Conservation (phyloP, 1,140 invertebrate genomes). For the Watersipora subatra region DNA sequence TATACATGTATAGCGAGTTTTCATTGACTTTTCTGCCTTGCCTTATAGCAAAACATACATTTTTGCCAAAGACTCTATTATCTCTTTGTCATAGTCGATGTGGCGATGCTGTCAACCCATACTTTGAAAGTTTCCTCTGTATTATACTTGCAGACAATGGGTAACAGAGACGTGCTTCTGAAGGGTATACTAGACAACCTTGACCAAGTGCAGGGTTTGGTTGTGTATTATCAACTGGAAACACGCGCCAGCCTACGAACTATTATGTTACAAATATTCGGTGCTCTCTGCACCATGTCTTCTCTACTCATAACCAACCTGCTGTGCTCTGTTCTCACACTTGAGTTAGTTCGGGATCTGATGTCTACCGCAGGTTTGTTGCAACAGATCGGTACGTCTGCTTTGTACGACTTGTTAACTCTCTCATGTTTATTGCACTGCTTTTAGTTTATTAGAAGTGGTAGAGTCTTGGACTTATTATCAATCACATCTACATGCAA, state of each 20-base stretch:
- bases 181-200: neutral
- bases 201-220: neutral
- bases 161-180: neutral
- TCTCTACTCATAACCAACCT: slow-evolving; percentile 61
- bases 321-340: slow-evolving; percentile 67
- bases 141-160: neutral
- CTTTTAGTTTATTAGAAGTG: no score
- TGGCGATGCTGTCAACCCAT: no score
- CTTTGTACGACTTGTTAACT: neutral
- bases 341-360: slow-evolving; percentile 61
- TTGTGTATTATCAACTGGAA: slow-evolving; percentile 37
- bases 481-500: no score
- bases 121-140: no score
- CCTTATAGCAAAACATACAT: no score
- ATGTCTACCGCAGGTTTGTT: slow-evolving; percentile 15
- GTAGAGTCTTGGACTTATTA: no score
- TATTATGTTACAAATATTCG: slow-evolving; percentile 66
- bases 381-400: neutral
- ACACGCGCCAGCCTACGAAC: slow-evolving; percentile 65
- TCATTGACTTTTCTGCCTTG: no score
- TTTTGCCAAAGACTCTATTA: no score
- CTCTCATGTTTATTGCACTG: no score
- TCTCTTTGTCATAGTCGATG: no score
- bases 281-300: slow-evolving; percentile 69
- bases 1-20: no score